A percentile compares a stretch with the other conserved stretches of the same genome.
Conservation (phyloP, 2,113 vertebrate genomes). For the Thalassarche chlororhynchos region DNA sequence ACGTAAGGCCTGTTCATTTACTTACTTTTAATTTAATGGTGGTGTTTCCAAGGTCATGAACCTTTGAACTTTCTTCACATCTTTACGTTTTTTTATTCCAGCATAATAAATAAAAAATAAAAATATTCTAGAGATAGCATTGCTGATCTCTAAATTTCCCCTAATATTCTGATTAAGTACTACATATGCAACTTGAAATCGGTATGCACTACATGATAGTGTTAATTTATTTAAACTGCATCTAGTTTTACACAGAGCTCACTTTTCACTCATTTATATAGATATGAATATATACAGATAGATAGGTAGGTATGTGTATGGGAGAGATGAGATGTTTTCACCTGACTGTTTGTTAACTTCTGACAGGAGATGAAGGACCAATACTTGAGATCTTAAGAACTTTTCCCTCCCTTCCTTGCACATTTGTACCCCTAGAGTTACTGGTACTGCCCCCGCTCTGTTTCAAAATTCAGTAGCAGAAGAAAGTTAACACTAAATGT, state of each 20-base stretch:
- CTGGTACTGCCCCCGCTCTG: neutral
- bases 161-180: neutral
- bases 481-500: constrained; percentile 72
- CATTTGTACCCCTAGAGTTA: neutral
- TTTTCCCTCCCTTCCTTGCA: neutral
- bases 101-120: neutral
- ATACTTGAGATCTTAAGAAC: neutral
- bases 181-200: neutral
- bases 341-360: neutral
- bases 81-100: neutral
- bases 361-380: neutral
- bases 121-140: neutral
- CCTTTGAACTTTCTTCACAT: neutral
- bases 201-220: neutral
- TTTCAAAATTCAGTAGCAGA: constrained; percentile 47
- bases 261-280: neutral
- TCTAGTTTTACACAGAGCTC: neutral
- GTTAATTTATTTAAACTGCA: neutral
- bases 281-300: neutral
- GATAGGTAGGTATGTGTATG: neutral
- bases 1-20: neutral
- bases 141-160: neutral
- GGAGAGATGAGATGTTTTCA: neutral
- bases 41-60: neutral
- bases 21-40: neutral